A percentile compares a stretch with the other conserved stretches of the same genome.
Conservation (phyloP, 2,888 invertebrate genomes). For the Stenoptilia bipunctidactyla region DNA sequence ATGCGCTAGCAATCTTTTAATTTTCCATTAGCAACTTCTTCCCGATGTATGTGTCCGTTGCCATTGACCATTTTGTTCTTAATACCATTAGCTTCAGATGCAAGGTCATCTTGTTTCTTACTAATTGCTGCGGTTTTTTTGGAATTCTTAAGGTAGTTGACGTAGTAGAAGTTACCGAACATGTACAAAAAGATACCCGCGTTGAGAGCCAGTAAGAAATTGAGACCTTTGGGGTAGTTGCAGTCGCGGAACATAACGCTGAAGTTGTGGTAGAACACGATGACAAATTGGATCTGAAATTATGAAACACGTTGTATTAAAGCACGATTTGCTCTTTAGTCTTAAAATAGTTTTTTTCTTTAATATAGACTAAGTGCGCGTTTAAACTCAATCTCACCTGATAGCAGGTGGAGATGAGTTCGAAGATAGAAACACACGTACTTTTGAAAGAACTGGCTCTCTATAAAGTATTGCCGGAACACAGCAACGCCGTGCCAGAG, state of each 20-base stretch:
- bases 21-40: slow-evolving; percentile 27
- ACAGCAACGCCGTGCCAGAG: too few relatives aligned
- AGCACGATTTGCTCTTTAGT: neutral
- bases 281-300: slow-evolving; percentile 78
- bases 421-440: too few relatives aligned
- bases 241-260: slow-evolving; percentile 77
- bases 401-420: too few relatives aligned
- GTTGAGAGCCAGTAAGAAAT: slow-evolving; percentile 76
- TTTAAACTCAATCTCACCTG: too few relatives aligned
- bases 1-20: slow-evolving; percentile 41
- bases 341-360: too few relatives aligned
- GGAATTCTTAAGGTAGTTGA: slow-evolving; percentile 67
- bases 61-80: neutral
- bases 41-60: slow-evolving; percentile 6
- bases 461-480: too few relatives aligned
- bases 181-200: slow-evolving; percentile 81
- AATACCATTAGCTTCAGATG: neutral
- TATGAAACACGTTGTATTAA: too few relatives aligned
- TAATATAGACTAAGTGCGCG: too few relatives aligned
- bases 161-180: slow-evolving; percentile 82
- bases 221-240: slow-evolving; percentile 78
- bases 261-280: slow-evolving; percentile 80
- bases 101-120: slow-evolving; percentile 7
- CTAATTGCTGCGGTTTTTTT: slow-evolving; percentile 10
- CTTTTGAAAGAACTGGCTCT: too few relatives aligned